Evolutionary conservation across 1,140 invertebrate genomes (phyloP), one percentile per base, ranked within the genome.

Genomic region (Riptortus pedestris): DNA sequence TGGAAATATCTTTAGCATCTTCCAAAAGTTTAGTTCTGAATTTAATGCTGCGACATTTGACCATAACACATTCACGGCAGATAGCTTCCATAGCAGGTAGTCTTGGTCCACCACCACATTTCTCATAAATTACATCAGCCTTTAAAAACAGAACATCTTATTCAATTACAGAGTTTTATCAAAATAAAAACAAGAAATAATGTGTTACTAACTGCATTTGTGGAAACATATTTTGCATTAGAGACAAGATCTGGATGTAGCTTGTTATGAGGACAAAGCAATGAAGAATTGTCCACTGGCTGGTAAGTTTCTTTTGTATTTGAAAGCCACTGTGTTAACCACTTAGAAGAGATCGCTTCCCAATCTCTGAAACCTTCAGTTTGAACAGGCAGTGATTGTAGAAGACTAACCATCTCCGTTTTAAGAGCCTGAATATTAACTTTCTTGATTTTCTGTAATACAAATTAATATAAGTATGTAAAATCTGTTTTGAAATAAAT

Each of bases 51-150:
- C 57, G 51, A 59, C 66, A 69, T 63, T 69, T 68, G 31, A 52
- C 63, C 7, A 38, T 55, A 7, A 72, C 67, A 68, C 71, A 72
- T 38, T 67, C 63, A 31, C 43, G 22, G 64, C 71, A 72, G 16
- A 67, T n/a, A 31, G 60, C 59, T 38, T 66, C 28, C 20, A 11
- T 18, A 29, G 61, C 64, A 55, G 33, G 61, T 12, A 72, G 38
- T 62, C 69, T 67, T 33, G 69, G 69, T 2, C 70, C 70, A 4
- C 71, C 71, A 43, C 52, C 31, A 57, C 60, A 70, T 12, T 67
- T 62, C 22, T 66, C 67, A 65, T 67, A 72, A 14, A 72, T 52
- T 38, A 52, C 58, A 22, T 68, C 67, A 28, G 66, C 71, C 70
- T 71, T 24, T 16, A 67, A 65, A 64, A 33, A 47, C 62, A 55